Evolutionary conservation across 2,888 invertebrate genomes (phyloP).

Genomic region (Poecilobothrus nobilitatus): DNA sequence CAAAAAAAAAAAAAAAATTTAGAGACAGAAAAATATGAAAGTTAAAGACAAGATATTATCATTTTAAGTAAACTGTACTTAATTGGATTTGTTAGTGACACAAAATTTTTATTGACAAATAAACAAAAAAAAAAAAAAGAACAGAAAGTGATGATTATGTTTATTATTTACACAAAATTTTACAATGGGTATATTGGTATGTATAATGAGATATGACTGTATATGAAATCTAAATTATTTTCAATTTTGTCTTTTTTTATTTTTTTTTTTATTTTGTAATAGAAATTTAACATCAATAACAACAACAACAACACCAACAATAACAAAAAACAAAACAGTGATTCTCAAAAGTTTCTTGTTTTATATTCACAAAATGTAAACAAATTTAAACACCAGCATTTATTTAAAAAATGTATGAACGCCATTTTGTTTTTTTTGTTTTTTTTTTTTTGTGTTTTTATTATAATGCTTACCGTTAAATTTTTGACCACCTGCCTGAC

Average conservation of each 20-base stretch:
- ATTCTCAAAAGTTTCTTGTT: no score
- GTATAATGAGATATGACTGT: no score
- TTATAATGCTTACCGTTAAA: conserved; percentile 38
- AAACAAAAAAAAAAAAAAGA: not conserved
- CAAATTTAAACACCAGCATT: no score
- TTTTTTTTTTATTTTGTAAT: not conserved
- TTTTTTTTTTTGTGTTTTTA: not conserved
- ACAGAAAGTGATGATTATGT: not conserved
- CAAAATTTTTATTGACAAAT: no score
- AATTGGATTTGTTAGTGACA: no score
- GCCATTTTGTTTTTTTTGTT: not conserved
- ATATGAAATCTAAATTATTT: not conserved
- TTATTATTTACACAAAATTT: not conserved
- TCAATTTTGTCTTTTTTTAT: not conserved
- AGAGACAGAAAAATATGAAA: no score
- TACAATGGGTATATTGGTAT: no score
- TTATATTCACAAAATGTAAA: no score
- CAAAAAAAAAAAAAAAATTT: no score
- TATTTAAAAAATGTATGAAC: no score
- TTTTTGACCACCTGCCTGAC: conserved; percentile 36
- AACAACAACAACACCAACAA: not conserved
- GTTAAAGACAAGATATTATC: no score
- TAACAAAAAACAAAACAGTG: not conserved
- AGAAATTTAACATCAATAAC: not conserved
- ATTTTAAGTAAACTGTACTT: no score